phyloP scores from a whole-genome alignment of 1,140 invertebrate species.

The Phymorhynchus buccinoides region DNA sequence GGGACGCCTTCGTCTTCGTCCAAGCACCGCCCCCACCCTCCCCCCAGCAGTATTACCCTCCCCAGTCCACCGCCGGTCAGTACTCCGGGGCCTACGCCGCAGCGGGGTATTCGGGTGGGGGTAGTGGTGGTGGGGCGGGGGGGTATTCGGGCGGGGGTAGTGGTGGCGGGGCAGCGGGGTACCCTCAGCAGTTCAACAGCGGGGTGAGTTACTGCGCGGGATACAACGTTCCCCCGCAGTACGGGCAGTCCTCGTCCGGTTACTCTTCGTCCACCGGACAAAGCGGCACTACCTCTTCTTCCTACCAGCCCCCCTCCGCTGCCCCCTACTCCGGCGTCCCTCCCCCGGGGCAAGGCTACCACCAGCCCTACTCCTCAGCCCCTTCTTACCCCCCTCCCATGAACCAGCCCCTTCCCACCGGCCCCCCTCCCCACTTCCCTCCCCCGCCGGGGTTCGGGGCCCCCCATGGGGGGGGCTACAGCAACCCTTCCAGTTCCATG shows the following conservation, averaged over 20 bases:
- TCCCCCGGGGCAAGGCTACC: slow-evolving; percentile 31
- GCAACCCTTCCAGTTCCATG: not conserved
- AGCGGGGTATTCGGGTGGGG: slow-evolving; percentile 36
- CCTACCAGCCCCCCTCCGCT: slow-evolving; percentile 36
- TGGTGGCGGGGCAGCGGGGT: no score
- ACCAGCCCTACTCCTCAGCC: slow-evolving; percentile 12
- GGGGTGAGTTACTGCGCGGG: slow-evolving; percentile 7
- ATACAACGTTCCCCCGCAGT: slow-evolving; percentile 24
- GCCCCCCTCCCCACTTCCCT: slow-evolving; percentile 29
- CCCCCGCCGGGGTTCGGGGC: slow-evolving; percentile 32
- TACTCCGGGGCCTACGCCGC: slow-evolving; percentile 32
- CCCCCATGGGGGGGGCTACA: no score
- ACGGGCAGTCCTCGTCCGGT: not conserved
- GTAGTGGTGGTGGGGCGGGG: no score
- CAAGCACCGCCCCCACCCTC: slow-evolving; percentile 32
- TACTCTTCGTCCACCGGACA: slow-evolving; percentile 14
- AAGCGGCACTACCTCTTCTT: not conserved
- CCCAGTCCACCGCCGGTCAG: slow-evolving; percentile 44
- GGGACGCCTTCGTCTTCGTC: slow-evolving; percentile 44
- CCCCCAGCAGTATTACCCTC: no score
- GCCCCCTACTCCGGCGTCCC: not conserved
- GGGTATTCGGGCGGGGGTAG: slow-evolving; percentile 2
- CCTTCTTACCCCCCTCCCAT: slow-evolving; percentile 18
- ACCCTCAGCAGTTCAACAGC: slow-evolving; percentile 39
- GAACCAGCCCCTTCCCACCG: slow-evolving; percentile 21